Evolutionary conservation across 2,797 vertebrate genomes (phyloP).

Genomic region (Gallinago stenura): DNA sequence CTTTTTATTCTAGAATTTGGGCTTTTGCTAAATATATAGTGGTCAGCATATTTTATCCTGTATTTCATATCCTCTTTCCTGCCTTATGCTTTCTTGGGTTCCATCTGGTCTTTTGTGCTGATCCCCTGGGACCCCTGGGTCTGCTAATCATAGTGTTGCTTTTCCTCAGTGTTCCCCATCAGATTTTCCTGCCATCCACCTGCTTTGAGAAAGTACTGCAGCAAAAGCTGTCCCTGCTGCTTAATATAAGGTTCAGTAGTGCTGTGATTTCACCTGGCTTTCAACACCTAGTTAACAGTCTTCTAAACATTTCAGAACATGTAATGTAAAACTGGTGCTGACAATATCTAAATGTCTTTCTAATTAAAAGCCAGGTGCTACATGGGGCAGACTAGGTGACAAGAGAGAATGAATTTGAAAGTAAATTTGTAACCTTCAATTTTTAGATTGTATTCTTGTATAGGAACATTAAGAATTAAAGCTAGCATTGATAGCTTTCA

Average conservation of each 20-base stretch:
- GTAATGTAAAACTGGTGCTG: neutral
- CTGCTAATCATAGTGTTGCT: neutral
- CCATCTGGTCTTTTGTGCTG: neutral
- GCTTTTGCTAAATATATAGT: neutral
- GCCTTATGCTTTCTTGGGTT: neutral
- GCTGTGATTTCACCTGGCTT: conserved; percentile 36
- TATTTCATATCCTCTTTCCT: neutral
- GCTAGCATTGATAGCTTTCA: neutral
- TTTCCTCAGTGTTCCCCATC: neutral
- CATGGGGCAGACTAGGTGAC: neutral
- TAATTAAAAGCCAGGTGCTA: conserved; percentile 23
- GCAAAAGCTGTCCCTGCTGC: conserved; percentile 19
- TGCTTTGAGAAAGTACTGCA: neutral
- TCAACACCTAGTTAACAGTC: conserved; percentile 25
- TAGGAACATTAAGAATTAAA: neutral
- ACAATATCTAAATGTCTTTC: neutral
- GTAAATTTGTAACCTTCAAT: neutral
- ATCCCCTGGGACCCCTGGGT: neutral
- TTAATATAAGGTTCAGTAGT: neutral
- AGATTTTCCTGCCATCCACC: neutral
- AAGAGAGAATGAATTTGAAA: neutral
- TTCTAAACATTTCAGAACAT: neutral
- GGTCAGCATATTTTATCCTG: neutral
- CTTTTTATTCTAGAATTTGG: neutral
- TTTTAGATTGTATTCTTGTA: neutral